Evolutionary conservation across 1,140 invertebrate species (phyloP), one percentile per base, ranked within the genome.

Genomic region (Steinernema khuongi): DNA sequence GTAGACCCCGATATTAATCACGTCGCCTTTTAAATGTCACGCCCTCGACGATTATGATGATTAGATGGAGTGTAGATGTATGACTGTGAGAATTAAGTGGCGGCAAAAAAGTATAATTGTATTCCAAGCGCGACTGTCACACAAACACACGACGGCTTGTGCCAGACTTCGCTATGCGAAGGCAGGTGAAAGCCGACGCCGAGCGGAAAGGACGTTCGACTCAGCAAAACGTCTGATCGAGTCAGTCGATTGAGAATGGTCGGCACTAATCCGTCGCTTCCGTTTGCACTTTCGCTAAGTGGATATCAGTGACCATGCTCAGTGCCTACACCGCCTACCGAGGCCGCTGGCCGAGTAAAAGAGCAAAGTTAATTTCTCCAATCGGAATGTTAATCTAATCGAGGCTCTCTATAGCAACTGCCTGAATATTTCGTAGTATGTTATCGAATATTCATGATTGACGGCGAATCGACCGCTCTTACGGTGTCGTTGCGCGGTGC

Each of bases 341-440:
- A 41, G 36, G 14, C 50, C 50, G 4, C 19, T 4, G 50, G 4
- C 7, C 14, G 50, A 60, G 26, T 60, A 22, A 11, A 60, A 60
- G 50, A 60, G 50, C 50, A 60, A 60, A 60, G 50, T 60, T 60
- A 60, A 60, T 60, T 60, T 60, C 50, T 7, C 50, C 50, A 60
- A 60, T 60, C 26, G 4, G 14, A 60, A 11, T 22, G 50, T 60
- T 60, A 60, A 60, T 60, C 50, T 60, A 60, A 60, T 60, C 50
- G 19, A 7, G 50, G 22, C 50, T 60, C 50, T 7, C 50, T 11
- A 60, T 60, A 60, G 50, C 50, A 60, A 60, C 50, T 60, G 50
- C 50, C 50, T 60, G 50, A 60, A 60, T 60, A 60, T 60, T 17
- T 60, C 50, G 50, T 60, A 17, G 14, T 60, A 60, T 60, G 50